A percentile compares a stretch with the other conserved stretches of the same genome.
Evolutionary conservation across 1,140 invertebrate genomes (phyloP).

Genomic region (Drosophila parabipectinata): DNA sequence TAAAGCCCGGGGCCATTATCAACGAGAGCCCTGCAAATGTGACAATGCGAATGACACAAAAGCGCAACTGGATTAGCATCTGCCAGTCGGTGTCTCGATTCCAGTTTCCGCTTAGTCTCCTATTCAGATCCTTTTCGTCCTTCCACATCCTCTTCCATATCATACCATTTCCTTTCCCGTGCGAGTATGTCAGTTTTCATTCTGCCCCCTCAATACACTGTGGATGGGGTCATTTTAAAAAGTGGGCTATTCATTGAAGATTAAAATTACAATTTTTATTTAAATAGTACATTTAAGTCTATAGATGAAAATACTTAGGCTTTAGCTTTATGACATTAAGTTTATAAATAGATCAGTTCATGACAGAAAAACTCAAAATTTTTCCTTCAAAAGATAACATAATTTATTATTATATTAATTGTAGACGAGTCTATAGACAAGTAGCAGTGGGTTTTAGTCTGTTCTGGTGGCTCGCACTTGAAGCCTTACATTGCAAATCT

Average conservation of each 20-base stretch:
- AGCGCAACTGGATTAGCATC: slow-evolving; percentile 65
- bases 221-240: slow-evolving; percentile 9
- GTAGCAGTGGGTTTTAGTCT: background rate
- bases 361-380: background rate
- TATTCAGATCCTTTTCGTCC: slow-evolving; percentile 12
- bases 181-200: slow-evolving; percentile 29
- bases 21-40: slow-evolving; percentile 58
- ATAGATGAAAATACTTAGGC: background rate
- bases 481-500: slow-evolving; percentile 40
- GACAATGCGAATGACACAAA: slow-evolving; percentile 56
- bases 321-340: too few species aligned
- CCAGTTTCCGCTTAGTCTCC: slow-evolving; percentile 47
- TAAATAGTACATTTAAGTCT: background rate
- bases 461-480: slow-evolving; percentile 1
- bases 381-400: background rate
- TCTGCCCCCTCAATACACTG: slow-evolving; percentile 5
- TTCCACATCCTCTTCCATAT: background rate
- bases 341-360: background rate
- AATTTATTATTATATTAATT: background rate
- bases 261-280: background rate
- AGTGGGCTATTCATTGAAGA: background rate
- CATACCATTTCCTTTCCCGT: slow-evolving; percentile 12
- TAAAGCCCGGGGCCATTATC: slow-evolving; percentile 59
- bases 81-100: slow-evolving; percentile 52
- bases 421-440: background rate